Percentiles rank a stretch among this genome's conserved stretches.
phyloP scores from a whole-genome alignment of 1,140 invertebrate genomes.

The Nasonia longicornis region DNA sequence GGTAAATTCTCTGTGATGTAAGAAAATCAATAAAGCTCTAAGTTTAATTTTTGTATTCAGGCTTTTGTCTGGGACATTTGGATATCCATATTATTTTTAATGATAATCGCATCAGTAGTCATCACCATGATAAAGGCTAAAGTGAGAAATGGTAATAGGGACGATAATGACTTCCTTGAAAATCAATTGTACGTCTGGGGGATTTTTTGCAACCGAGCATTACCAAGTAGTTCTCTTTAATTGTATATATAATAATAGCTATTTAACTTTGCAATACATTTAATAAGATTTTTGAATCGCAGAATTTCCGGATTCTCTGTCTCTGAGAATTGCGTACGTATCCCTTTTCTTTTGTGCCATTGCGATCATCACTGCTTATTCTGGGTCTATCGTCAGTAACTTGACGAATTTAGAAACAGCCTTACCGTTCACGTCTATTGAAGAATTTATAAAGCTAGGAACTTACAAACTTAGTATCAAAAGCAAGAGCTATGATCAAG shows the following conservation, averaged over 20 bases:
- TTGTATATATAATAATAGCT: too few relatives aligned
- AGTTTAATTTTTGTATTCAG: background rate
- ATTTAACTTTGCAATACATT: too few relatives aligned
- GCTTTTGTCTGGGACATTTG: background rate
- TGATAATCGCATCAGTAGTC: background rate
- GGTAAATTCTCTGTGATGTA: background rate
- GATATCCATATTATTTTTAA: background rate
- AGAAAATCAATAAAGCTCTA: too few relatives aligned
- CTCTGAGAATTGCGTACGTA: background rate
- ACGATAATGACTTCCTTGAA: background rate
- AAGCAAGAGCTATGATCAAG: background rate
- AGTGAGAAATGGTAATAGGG: background rate
- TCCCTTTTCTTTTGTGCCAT: background rate
- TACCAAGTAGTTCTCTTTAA: background rate
- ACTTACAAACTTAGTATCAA: background rate
- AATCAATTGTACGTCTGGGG: constrained; percentile 17
- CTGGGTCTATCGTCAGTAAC: background rate
- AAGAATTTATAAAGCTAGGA: background rate
- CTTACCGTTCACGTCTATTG: constrained; percentile 5
- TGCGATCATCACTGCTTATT: background rate
- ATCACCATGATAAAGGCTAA: background rate
- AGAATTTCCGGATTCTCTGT: constrained; percentile 9
- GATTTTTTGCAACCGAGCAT: constrained; percentile 20
- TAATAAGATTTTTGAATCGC: background rate
- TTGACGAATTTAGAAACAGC: background rate